phyloP scores from a whole-genome alignment of 2,888 invertebrate genomes.

The Monoplex corrugatus region DNA sequence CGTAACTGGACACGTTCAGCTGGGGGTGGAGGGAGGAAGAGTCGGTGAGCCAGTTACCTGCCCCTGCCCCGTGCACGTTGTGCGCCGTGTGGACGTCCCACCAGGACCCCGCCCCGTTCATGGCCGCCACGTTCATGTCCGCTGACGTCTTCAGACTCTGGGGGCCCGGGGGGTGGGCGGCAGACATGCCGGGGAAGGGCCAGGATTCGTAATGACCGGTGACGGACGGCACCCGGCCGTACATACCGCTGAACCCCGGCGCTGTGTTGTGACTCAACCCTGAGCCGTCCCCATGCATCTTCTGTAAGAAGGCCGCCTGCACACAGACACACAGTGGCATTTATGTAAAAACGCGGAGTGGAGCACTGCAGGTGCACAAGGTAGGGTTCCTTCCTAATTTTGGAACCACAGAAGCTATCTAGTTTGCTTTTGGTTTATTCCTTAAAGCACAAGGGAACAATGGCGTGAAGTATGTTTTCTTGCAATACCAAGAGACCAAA shows the following conservation, averaged over 20 bases:
- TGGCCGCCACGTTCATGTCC: slow-evolving; percentile 86
- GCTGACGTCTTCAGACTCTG: slow-evolving; percentile 47
- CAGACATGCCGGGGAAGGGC: slow-evolving; percentile 86
- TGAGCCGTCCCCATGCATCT: slow-evolving; percentile 66
- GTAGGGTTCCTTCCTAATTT: too few relatives aligned
- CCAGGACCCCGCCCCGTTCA: slow-evolving; percentile 88
- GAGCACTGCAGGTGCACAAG: too few relatives aligned
- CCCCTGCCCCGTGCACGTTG: slow-evolving; percentile 80
- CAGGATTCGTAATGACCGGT: slow-evolving; percentile 92
- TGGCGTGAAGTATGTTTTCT: too few relatives aligned
- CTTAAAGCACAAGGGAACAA: too few relatives aligned
- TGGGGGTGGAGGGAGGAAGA: slow-evolving; percentile 79
- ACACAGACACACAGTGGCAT: too few relatives aligned
- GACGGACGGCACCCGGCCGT: slow-evolving; percentile 86
- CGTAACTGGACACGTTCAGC: slow-evolving; percentile 87
- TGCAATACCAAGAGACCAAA: too few relatives aligned
- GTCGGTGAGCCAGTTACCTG: slow-evolving; percentile 76
- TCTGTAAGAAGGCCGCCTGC: slow-evolving; percentile 75
- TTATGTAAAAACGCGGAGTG: too few relatives aligned
- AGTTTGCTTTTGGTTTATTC: too few relatives aligned
- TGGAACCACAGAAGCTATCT: too few relatives aligned
- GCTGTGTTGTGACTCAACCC: slow-evolving; percentile 57
- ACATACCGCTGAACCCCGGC: slow-evolving; percentile 83
- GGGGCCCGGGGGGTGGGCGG: slow-evolving; percentile 52
- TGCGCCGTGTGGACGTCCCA: slow-evolving; percentile 86